Evolutionary conservation across 2,797 vertebrate genomes (phyloP).

Genomic region (Danio jaintianensis): DNA sequence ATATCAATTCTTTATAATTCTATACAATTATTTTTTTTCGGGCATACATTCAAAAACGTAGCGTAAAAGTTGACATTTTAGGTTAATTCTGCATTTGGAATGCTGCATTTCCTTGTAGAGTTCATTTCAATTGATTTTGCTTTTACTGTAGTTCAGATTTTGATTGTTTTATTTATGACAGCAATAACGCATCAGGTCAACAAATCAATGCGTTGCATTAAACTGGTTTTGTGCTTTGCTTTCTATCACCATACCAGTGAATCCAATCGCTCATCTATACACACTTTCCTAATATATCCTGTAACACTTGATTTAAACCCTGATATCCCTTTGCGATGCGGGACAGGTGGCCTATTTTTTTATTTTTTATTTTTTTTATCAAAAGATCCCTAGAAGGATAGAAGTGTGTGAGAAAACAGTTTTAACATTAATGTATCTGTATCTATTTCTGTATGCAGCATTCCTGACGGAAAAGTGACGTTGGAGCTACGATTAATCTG

Average conservation of each 20-base stretch:
- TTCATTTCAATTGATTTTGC: too few relatives aligned
- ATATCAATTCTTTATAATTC: neutral
- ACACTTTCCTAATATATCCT: neutral
- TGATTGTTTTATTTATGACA: neutral
- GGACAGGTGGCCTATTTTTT: neutral
- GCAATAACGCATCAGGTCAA: neutral
- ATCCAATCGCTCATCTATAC: neutral
- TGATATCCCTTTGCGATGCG: neutral
- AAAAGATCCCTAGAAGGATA: slow-evolving; percentile 29
- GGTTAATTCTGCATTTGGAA: too few relatives aligned
- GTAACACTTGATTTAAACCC: neutral
- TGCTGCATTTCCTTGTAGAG: neutral
- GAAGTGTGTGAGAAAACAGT: slow-evolving; percentile 38
- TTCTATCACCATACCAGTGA: neutral
- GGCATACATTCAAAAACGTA: neutral
- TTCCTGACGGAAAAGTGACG: neutral
- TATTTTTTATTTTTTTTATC: neutral
- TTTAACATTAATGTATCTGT: slow-evolving; percentile 51
- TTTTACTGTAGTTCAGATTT: too few relatives aligned
- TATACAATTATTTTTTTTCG: neutral
- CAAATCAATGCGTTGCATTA: neutral
- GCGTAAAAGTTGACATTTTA: neutral
- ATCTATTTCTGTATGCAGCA: neutral
- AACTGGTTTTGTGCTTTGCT: neutral
- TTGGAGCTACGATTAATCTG: slow-evolving; percentile 16